These are phyloP conservation scores for Vidua chalybeata DNA, from an alignment of 2,113 vertebrate species.

Conservation along the genomic window DNA sequence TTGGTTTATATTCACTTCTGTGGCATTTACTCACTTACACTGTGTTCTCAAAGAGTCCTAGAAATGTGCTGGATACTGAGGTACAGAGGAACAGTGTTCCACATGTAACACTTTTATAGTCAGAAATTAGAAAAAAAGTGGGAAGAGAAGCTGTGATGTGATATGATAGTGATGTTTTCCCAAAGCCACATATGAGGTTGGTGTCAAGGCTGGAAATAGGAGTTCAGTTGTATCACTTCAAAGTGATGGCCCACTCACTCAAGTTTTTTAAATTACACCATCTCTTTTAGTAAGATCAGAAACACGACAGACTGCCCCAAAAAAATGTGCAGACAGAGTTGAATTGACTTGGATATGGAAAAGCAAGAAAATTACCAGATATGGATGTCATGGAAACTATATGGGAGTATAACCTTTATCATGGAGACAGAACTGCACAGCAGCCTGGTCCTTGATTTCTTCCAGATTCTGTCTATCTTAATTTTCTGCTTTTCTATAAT, in stretches of 20 bases:
- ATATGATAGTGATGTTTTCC: not conserved
- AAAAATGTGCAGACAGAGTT: not conserved
- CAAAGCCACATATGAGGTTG: not conserved
- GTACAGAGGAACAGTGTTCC: not conserved
- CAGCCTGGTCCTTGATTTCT: not conserved
- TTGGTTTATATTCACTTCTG: not conserved
- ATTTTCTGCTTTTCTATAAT: not conserved
- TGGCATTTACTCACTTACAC: not conserved
- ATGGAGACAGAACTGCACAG: not conserved
- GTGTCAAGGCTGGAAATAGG: not conserved
- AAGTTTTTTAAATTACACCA: not conserved
- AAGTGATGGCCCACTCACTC: not conserved
- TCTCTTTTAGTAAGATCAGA: not conserved
- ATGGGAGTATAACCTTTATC: not conserved
- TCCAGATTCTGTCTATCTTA: not conserved
- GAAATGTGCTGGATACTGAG: not conserved
- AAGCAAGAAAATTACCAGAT: not conserved
- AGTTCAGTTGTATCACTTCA: not conserved
- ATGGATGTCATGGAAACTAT: not conserved
- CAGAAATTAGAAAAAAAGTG: not conserved
- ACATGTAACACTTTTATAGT: not conserved
- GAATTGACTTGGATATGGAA: not conserved
- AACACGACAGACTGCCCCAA: not conserved
- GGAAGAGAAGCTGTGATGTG: not conserved
- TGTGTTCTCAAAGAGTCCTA: not conserved